Conservation (phyloP, 2,113 vertebrate genomes). For the Alaudala cheleensis region DNA sequence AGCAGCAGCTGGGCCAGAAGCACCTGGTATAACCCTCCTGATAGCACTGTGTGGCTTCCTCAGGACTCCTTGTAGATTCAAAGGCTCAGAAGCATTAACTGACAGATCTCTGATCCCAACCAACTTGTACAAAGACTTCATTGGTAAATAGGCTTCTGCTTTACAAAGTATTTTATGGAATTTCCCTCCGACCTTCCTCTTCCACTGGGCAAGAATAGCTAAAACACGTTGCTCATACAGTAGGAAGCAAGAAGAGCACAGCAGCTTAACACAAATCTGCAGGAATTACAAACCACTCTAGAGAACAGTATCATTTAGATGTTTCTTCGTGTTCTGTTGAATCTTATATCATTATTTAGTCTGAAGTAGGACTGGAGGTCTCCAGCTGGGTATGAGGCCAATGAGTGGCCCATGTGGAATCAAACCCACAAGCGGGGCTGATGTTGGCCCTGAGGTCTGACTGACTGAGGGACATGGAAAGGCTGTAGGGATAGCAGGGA, state of each 20-base stretch:
- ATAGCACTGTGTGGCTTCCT: accelerated
- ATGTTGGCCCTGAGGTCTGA: background rate
- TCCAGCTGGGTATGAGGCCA: background rate
- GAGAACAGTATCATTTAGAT: background rate
- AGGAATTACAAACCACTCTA: background rate
- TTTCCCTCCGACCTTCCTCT: background rate
- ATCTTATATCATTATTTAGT: background rate
- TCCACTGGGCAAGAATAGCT: background rate
- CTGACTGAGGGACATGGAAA: background rate
- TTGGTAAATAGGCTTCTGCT: background rate
- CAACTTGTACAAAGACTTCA: background rate
- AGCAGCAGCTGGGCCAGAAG: background rate
- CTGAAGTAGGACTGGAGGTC: background rate
- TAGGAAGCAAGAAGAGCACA: background rate
- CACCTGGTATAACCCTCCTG: background rate
- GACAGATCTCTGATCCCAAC: background rate
- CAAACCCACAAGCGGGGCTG: background rate
- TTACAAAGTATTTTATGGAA: background rate
- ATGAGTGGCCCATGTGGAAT: background rate
- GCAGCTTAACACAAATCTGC: background rate
- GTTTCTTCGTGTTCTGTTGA: background rate
- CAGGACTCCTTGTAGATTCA: background rate
- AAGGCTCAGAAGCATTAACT: background rate
- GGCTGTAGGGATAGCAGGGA: background rate
- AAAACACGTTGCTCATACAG: background rate